Conservation (phyloP, 1,140 invertebrate species). For the Neodiprion virginianus region DNA sequence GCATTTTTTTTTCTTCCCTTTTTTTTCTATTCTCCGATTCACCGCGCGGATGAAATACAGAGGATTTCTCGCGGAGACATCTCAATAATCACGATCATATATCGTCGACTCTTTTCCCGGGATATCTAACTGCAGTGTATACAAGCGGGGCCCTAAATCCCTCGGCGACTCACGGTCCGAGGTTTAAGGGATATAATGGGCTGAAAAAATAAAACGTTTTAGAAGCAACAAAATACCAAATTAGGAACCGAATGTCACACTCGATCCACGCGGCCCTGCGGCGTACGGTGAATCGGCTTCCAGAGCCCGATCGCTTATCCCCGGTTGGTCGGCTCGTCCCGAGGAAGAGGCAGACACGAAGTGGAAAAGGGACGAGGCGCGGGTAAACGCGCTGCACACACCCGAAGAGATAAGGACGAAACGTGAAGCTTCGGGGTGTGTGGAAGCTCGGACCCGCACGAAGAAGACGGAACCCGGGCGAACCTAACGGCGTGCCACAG, state of each 20-base stretch:
- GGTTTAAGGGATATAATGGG: no score
- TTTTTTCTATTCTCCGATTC: no score
- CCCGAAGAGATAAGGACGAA: background rate
- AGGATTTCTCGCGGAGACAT: background rate
- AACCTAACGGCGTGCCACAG: slow-evolving; percentile 17
- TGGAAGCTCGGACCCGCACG: background rate
- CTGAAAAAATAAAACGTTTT: background rate
- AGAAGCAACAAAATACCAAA: slow-evolving; percentile 4
- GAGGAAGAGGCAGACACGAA: no score
- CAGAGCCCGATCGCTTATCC: no score
- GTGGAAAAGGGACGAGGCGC: background rate
- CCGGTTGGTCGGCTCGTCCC: no score
- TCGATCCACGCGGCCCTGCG: background rate
- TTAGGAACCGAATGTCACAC: background rate
- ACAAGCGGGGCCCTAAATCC: background rate
- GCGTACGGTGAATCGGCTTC: no score
- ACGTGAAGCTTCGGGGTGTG: no score
- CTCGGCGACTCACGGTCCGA: background rate
- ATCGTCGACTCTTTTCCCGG: background rate
- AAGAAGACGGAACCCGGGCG: slow-evolving; percentile 1
- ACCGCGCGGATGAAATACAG: no score
- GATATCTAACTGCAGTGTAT: background rate
- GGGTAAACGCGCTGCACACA: background rate
- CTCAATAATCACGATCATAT: slow-evolving; percentile 2
- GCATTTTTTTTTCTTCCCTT: no score